Percentiles rank a stretch among this genome's conserved stretches.
phyloP scores from a whole-genome alignment of 2,797 vertebrate species.

The Macrochelys suwanniensis region DNA sequence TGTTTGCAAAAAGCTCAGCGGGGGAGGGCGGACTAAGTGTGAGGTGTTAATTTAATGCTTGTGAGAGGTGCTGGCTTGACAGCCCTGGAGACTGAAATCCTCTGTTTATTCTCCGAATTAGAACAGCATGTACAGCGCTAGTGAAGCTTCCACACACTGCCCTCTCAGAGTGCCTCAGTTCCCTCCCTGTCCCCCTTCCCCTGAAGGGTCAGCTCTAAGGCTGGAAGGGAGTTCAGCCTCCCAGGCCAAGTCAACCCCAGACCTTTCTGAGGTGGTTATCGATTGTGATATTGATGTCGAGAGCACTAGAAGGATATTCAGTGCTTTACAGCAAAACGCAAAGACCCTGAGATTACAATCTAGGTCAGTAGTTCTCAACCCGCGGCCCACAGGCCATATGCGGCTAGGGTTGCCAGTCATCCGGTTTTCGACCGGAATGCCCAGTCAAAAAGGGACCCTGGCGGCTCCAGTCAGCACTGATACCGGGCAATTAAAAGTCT shows the following conservation, averaged over 20 bases:
- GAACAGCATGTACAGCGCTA: not conserved
- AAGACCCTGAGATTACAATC: not conserved
- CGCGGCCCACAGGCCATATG: no score
- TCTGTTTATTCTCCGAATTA: slow-evolving; percentile 16
- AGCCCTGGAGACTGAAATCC: not conserved
- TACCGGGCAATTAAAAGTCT: no score
- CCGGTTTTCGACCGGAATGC: no score
- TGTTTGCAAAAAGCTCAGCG: slow-evolving; percentile 1
- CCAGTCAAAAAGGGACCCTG: no score
- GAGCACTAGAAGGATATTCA: not conserved
- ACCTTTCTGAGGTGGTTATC: not conserved
- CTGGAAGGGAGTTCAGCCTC: not conserved
- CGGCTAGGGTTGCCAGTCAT: no score
- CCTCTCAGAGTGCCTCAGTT: not conserved
- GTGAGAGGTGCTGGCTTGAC: slow-evolving; percentile 51
- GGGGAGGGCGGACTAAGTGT: not conserved
- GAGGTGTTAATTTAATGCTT: not conserved
- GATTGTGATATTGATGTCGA: not conserved
- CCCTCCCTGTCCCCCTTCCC: not conserved
- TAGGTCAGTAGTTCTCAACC: not conserved
- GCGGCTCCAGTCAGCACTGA: no score
- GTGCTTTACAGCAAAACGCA: not conserved
- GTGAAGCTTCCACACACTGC: not conserved
- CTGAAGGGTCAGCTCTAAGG: slow-evolving; percentile 13
- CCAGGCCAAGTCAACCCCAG: not conserved